Evolutionary conservation across 2,797 vertebrate genomes (phyloP).

Genomic region (Typhlichthys eigenmanni): DNA sequence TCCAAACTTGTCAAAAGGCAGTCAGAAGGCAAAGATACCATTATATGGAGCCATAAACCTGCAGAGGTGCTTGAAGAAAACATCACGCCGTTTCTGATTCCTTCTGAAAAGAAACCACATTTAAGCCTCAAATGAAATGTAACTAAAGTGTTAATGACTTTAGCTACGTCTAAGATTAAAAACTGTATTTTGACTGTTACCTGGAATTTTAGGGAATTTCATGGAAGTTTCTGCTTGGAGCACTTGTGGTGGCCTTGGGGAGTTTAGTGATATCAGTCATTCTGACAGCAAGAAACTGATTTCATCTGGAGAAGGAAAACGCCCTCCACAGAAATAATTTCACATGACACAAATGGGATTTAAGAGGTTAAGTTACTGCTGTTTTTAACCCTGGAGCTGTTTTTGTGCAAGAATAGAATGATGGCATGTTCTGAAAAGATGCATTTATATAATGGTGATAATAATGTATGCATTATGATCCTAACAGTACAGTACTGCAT

Average conservation of each 20-base stretch:
- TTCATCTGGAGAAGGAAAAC: constrained; percentile 20
- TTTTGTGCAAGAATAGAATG: constrained; percentile 24
- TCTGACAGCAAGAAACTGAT: constrained; percentile 77
- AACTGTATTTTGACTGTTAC: constrained; percentile 3
- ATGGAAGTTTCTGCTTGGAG: constrained; percentile 79
- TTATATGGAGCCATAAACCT: constrained; percentile 64
- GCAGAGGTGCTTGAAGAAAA: constrained; percentile 65
- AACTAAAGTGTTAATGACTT: constrained; percentile 5
- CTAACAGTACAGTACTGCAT: not conserved
- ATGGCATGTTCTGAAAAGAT: constrained; percentile 5
- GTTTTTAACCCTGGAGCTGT: constrained; percentile 6
- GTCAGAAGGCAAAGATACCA: constrained; percentile 59
- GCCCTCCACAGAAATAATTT: constrained; percentile 25
- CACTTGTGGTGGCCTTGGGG: constrained; percentile 77
- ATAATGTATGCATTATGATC: constrained; percentile 4
- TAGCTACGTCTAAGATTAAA: constrained; percentile 5
- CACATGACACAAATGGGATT: constrained; percentile 19
- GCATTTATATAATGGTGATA: constrained; percentile 15
- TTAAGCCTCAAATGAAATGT: constrained; percentile 56
- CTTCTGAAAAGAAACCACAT: constrained; percentile 60
- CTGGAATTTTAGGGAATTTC: constrained; percentile 71
- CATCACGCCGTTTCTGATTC: constrained; percentile 62
- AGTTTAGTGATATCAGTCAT: constrained; percentile 78
- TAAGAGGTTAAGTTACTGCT: constrained; percentile 1
- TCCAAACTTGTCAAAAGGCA: constrained; percentile 81